Base-by-base conservation (phyloP, 1,140 invertebrate genomes). In the Bactericera cockerelli region DNA sequence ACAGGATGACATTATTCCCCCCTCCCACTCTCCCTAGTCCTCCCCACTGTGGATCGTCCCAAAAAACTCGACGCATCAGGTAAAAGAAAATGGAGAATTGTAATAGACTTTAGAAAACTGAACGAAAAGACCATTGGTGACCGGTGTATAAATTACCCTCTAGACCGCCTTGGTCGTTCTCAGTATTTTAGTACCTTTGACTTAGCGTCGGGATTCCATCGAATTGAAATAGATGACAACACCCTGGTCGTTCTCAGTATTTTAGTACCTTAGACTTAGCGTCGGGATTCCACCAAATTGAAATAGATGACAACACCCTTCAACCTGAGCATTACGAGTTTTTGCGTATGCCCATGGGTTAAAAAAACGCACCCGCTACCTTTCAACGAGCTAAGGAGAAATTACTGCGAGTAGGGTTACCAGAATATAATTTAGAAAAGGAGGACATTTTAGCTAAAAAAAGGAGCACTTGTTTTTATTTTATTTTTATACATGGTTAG, bases 281-380 rank as follows among this genome's bases (percentile, higher is more conserved):
- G 59, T 68, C 11, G 67, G 70, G 61, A 65, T 55, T 19, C 63
- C 68, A 4, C n/a, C n/a, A n/a, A n/a, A n/a, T n/a, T n/a, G n/a
- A n/a, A n/a, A n/a, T n/a, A n/a, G n/a, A n/a, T n/a, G n/a, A 79
- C 78, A 64, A 77, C 76, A 1, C 72, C 74, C 0, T 76, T 77
- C 59, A 61, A 31, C 55, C 63, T 19, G 70, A 70, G 1, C 64
- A 63, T 28, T 72, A 67, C 56, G 54, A 67, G 14, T 74, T 69
- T 54, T 62, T 57, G 2, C 54, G 67, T n/a, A 68, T 74, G 66
- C 70, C 72, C 0, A 70, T 71, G 57, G 71, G 72, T 3, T 55
- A 73, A 4, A 60, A 58, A 21, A 72, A 71, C 60, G 66, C 68
- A 0, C 72, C 71, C 1, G 62, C 68, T 0, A 72, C 70, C 16